Evolutionary conservation across 2,888 invertebrate species (phyloP).

Genomic region (Cosmia pyralina): DNA sequence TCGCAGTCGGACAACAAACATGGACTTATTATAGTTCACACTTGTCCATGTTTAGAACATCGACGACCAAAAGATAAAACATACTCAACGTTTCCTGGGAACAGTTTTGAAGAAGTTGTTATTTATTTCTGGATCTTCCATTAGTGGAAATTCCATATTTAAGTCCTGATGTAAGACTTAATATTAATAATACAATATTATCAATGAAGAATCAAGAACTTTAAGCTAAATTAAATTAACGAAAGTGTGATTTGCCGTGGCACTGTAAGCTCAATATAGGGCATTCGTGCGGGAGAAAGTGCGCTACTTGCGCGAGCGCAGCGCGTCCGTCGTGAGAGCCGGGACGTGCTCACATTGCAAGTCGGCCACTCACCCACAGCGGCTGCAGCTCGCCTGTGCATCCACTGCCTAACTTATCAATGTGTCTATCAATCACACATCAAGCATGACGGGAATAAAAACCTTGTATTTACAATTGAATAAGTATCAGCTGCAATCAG

Average conservation of each 20-base stretch:
- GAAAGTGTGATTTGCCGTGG: slow-evolving; percentile 78
- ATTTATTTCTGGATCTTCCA: slow-evolving; percentile 23
- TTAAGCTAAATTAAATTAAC: slow-evolving; percentile 56
- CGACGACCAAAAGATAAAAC: slow-evolving; percentile 73
- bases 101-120: slow-evolving; percentile 69
- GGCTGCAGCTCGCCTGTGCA: slow-evolving; percentile 28
- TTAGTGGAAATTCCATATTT: not conserved
- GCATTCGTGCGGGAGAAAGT: slow-evolving; percentile 86
- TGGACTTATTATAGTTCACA: slow-evolving; percentile 71
- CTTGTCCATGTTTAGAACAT: slow-evolving; percentile 76
- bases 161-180: not conserved
- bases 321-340: slow-evolving; percentile 76
- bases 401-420: slow-evolving; percentile 38
- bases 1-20: slow-evolving; percentile 79
- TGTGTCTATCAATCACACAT: slow-evolving; percentile 56
- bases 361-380: slow-evolving; percentile 65
- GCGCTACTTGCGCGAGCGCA: slow-evolving; percentile 70
- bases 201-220: not conserved
- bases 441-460: slow-evolving; percentile 48
- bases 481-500: slow-evolving; percentile 15
- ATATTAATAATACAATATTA: not conserved
- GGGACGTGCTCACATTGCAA: slow-evolving; percentile 76
- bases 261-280: slow-evolving; percentile 76
- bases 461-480: slow-evolving; percentile 13
- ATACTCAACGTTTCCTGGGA: slow-evolving; percentile 78